Percentiles rank a stretch among this genome's conserved stretches.
Evolutionary conservation across 2,888 invertebrate species (phyloP).

Genomic region (Sphaerophoria taeniata): DNA sequence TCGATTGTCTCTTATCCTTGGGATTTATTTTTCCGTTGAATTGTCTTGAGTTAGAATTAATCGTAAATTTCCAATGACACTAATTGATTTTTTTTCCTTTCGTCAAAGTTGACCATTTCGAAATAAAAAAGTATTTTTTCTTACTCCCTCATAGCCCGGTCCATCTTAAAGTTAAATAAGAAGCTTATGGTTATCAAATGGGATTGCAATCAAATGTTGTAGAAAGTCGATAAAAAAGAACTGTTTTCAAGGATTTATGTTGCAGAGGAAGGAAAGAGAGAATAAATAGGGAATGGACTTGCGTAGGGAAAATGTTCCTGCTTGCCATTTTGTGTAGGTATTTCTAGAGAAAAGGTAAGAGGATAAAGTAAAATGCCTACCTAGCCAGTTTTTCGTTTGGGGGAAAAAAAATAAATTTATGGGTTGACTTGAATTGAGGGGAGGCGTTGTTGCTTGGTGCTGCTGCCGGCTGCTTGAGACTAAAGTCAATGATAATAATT

Average conservation of each 20-base stretch:
- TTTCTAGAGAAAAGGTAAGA: conserved; percentile 13
- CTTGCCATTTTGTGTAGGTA: not conserved
- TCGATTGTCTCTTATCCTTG: conserved; percentile 51
- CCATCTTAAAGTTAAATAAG: conserved; percentile 56
- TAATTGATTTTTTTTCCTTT: conserved; percentile 59
- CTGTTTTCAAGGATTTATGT: not conserved
- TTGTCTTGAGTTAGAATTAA: conserved; percentile 24
- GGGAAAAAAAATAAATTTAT: conserved; percentile 23
- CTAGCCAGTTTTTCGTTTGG: conserved; percentile 42
- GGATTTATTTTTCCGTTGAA: conserved; percentile 36
- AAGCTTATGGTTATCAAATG: conserved; percentile 59
- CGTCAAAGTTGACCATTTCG: conserved; percentile 40
- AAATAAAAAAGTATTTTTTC: not conserved
- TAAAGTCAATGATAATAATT: conserved; percentile 67
- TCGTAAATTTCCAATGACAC: conserved; percentile 67
- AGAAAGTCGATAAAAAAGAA: conserved; percentile 50
- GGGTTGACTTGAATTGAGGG: not conserved
- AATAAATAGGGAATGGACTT: conserved; percentile 4
- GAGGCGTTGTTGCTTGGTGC: not conserved
- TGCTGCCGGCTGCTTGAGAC: not conserved
- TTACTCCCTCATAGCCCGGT: conserved; percentile 2
- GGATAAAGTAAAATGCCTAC: conserved; percentile 68
- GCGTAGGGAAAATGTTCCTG: conserved; percentile 10
- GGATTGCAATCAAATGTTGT: conserved; percentile 54
- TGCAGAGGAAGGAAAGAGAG: not conserved